These are phyloP conservation scores for Hyalella azteca DNA, from an alignment of 2,888 invertebrate species.

Conservation along the genomic window DNA sequence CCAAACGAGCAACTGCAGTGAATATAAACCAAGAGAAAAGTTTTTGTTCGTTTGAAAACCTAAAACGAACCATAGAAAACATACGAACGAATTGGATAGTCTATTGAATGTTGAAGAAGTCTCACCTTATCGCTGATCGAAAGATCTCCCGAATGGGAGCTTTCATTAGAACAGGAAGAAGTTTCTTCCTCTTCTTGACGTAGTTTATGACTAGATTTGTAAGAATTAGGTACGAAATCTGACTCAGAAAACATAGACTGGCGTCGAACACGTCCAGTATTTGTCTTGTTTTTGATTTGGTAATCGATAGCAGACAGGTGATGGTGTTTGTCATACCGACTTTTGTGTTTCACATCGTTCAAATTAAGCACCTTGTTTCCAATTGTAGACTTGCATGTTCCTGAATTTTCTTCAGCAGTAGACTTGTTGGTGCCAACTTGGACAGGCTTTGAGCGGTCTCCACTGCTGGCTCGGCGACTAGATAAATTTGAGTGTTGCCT, in stretches of 20 bases:
- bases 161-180: conserved; percentile 75
- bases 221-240: conserved; percentile 13
- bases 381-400: background rate
- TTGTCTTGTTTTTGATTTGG: conserved; percentile 36
- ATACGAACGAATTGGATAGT: too few species aligned
- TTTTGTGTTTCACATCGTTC: conserved; percentile 15
- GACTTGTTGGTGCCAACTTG: background rate
- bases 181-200: conserved; percentile 68
- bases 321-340: conserved; percentile 41
- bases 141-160: conserved; percentile 71
- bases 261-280: background rate
- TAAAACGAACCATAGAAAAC: too few species aligned
- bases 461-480: background rate
- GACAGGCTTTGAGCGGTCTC: background rate
- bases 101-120: too few species aligned
- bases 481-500: background rate
- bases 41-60: too few species aligned
- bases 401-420: background rate
- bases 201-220: conserved; percentile 30
- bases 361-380: background rate
- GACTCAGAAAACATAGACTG: conserved; percentile 24
- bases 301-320: conserved; percentile 50
- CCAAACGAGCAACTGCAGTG: too few species aligned
- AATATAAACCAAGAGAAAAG: too few species aligned
- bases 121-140: conserved; percentile 58